Evolutionary conservation across 2,888 invertebrate species (phyloP).

Genomic region (Acleris cristana): DNA sequence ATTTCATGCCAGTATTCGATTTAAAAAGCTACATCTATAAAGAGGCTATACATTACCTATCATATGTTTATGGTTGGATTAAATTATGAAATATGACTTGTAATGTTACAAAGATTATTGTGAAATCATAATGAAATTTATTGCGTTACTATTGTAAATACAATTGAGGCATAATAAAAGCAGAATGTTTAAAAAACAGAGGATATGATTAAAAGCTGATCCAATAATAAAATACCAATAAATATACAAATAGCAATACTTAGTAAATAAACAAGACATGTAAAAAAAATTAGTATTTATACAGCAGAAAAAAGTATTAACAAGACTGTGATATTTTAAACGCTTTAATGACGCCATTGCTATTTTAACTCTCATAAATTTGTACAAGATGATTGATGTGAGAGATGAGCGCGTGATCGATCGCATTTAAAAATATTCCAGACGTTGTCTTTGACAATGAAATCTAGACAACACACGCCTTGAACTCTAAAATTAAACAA

Average conservation of each 20-base stretch:
- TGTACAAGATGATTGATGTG: slow-evolving; percentile 26
- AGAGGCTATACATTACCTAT: background rate
- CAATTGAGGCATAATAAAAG: no score
- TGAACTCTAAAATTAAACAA: background rate
- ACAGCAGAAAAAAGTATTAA: background rate
- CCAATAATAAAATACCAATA: background rate
- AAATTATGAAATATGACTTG: no score
- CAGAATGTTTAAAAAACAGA: no score
- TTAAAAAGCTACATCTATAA: slow-evolving; percentile 15
- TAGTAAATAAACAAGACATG: no score
- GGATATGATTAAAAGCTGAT: no score
- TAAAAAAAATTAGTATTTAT: background rate
- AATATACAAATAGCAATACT: no score
- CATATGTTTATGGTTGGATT: background rate
- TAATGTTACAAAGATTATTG: no score
- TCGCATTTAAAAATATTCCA: slow-evolving; percentile 28
- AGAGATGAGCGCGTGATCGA: slow-evolving; percentile 18
- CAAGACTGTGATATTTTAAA: slow-evolving; percentile 3
- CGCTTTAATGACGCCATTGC: slow-evolving; percentile 24
- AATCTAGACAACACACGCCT: background rate
- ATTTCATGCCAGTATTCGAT: slow-evolving; percentile 15
- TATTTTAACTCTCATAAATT: slow-evolving; percentile 20
- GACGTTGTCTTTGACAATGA: slow-evolving; percentile 8
- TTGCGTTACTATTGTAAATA: no score
- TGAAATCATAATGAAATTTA: no score